Conservation (phyloP, 2,888 invertebrate genomes). For the Nephrocerus scutellatus region DNA sequence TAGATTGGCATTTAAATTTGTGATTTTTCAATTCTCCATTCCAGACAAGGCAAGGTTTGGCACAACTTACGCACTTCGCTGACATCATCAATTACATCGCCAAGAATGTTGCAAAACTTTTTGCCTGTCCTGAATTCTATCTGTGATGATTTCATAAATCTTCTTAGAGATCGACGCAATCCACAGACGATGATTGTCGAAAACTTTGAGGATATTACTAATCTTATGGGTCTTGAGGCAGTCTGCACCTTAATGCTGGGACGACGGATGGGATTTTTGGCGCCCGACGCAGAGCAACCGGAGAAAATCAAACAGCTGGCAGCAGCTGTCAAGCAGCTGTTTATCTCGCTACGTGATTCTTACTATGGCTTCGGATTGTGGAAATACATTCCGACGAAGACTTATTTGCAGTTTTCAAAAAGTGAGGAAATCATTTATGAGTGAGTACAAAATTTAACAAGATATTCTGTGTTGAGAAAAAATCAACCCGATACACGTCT, state of each 20-base stretch:
- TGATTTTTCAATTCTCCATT: slow-evolving; percentile 4
- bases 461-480: not conserved
- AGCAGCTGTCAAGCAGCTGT: slow-evolving; percentile 68
- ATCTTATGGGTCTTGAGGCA: slow-evolving; percentile 73
- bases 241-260: slow-evolving; percentile 75
- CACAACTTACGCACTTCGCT: slow-evolving; percentile 63
- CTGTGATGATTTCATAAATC: slow-evolving; percentile 67
- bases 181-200: slow-evolving; percentile 52
- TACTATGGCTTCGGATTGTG: slow-evolving; percentile 72
- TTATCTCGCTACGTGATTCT: slow-evolving; percentile 71
- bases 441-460: slow-evolving; percentile 49
- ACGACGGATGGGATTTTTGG: slow-evolving; percentile 66
- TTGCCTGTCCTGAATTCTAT: slow-evolving; percentile 67
- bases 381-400: slow-evolving; percentile 68
- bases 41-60: slow-evolving; percentile 73
- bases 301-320: slow-evolving; percentile 59
- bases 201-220: slow-evolving; percentile 66
- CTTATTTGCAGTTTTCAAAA: slow-evolving; percentile 62
- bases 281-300: slow-evolving; percentile 48
- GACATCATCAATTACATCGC: slow-evolving; percentile 69
- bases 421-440: slow-evolving; percentile 76
- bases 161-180: slow-evolving; percentile 55
- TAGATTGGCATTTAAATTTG: slow-evolving; percentile 1
- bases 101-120: slow-evolving; percentile 66
- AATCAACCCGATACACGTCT: not conserved